These are phyloP conservation scores for Drosophila auraria DNA, from an alignment of 1,140 invertebrate species.

Conservation along the genomic window DNA sequence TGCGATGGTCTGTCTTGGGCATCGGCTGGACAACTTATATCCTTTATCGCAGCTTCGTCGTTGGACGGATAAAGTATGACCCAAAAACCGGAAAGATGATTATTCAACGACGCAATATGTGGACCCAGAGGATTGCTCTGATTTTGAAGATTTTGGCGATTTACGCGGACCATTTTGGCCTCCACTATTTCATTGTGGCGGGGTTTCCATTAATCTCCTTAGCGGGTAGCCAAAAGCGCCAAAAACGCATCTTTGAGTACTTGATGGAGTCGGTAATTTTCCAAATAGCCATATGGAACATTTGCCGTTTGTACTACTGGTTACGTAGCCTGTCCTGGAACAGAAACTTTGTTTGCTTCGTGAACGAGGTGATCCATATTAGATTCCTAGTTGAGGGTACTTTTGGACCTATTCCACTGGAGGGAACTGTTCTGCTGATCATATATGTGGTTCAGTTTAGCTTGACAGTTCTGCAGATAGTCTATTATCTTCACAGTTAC, in stretches of 20 bases:
- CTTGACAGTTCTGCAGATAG: not conserved
- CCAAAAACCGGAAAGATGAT: not conserved
- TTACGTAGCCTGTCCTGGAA: slow-evolving; percentile 13
- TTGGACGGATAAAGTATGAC: slow-evolving; percentile 1
- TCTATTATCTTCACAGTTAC: not conserved
- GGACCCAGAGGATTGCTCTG: not conserved
- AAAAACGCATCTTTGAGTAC: too few relatives aligned
- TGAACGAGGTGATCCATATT: slow-evolving; percentile 1
- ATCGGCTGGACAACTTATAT: slow-evolving; percentile 3
- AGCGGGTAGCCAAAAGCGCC: too few relatives aligned
- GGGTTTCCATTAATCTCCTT: not conserved
- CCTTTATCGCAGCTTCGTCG: slow-evolving; percentile 4
- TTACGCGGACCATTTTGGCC: not conserved
- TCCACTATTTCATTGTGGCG: rapidly evolving
- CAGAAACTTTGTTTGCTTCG: not conserved
- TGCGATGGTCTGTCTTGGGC: not conserved
- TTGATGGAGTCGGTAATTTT: not conserved
- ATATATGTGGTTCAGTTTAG: not conserved
- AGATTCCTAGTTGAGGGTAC: not conserved
- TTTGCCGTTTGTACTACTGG: not conserved
- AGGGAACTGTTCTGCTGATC: too few relatives aligned
- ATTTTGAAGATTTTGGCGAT: not conserved
- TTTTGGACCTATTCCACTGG: not conserved
- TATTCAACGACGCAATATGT: not conserved
- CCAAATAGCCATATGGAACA: slow-evolving; percentile 4